Evolutionary conservation across 1,140 invertebrate species (phyloP).

Genomic region (Drosophila neocordata): DNA sequence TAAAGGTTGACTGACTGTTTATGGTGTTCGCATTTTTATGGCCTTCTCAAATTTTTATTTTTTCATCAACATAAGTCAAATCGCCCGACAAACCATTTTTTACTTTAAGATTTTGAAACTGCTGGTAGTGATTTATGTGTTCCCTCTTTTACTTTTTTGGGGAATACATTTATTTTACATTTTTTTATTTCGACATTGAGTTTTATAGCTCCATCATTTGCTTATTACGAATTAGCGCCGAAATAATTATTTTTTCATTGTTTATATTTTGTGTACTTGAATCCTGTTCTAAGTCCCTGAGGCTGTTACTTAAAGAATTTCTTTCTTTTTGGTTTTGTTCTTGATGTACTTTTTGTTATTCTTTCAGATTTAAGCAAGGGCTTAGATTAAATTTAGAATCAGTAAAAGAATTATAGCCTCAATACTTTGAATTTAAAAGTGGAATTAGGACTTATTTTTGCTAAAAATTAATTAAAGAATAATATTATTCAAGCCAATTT

Average conservation of each 20-base stretch:
- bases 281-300: slow-evolving; percentile 1
- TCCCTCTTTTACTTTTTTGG: neutral
- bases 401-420: too few relatives aligned
- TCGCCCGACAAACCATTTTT: slow-evolving; percentile 13
- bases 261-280: slow-evolving; percentile 26
- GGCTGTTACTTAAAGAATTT: slow-evolving; percentile 18
- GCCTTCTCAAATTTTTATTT: slow-evolving; percentile 41
- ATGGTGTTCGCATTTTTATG: slow-evolving; percentile 39
- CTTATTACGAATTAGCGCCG: slow-evolving; percentile 65
- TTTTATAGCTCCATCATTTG: slow-evolving; percentile 51
- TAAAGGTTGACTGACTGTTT: slow-evolving; percentile 34
- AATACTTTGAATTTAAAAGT: too few relatives aligned
- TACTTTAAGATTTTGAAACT: slow-evolving; percentile 22
- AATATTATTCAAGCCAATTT: too few relatives aligned
- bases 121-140: neutral
- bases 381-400: neutral
- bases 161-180: neutral
- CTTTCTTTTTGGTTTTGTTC: slow-evolving; percentile 18
- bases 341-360: slow-evolving; percentile 42
- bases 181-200: slow-evolving; percentile 36
- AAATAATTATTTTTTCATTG: slow-evolving; percentile 32
- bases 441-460: too few relatives aligned
- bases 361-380: slow-evolving; percentile 13
- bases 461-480: too few relatives aligned
- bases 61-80: slow-evolving; percentile 51